A percentile compares a stretch with the other conserved stretches of the same genome.
phyloP scores from a whole-genome alignment of 1,140 invertebrate genomes.

The Rhagoletis zephyria region DNA sequence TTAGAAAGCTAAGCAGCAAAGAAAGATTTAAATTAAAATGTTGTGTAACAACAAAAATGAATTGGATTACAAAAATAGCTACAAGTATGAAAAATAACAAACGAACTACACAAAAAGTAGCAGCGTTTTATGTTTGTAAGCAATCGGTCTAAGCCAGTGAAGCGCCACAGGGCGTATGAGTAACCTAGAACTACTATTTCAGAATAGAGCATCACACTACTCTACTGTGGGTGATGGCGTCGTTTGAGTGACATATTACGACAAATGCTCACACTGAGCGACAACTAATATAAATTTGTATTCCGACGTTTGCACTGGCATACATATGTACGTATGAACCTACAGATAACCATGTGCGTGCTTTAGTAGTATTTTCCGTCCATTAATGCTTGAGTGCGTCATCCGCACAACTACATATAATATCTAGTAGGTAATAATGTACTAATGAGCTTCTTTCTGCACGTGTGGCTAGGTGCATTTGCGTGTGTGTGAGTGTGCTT shows the following conservation, averaged over 20 bases:
- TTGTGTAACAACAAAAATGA: background rate
- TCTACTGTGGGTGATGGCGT: background rate
- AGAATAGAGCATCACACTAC: too few species aligned
- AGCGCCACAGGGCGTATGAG: background rate
- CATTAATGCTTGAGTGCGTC: too few species aligned
- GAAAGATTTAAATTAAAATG: slow-evolving; percentile 38
- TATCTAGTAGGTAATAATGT: too few species aligned
- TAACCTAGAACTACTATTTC: background rate
- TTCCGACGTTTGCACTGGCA: background rate
- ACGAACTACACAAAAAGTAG: background rate
- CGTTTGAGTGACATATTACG: slow-evolving; percentile 43
- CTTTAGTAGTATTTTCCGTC: too few species aligned
- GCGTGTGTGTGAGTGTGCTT: background rate
- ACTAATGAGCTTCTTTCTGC: too few species aligned
- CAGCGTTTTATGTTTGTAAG: background rate
- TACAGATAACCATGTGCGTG: too few species aligned
- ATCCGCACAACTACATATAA: too few species aligned
- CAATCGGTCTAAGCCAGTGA: background rate
- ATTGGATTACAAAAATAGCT: background rate
- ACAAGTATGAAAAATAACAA: background rate
- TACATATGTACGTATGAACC: background rate
- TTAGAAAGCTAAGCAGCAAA: background rate
- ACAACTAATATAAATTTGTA: slow-evolving; percentile 5
- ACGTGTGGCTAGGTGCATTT: background rate
- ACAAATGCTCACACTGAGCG: slow-evolving; percentile 17